Conservation (phyloP, 2,113 vertebrate species). For the Pagrus major region DNA sequence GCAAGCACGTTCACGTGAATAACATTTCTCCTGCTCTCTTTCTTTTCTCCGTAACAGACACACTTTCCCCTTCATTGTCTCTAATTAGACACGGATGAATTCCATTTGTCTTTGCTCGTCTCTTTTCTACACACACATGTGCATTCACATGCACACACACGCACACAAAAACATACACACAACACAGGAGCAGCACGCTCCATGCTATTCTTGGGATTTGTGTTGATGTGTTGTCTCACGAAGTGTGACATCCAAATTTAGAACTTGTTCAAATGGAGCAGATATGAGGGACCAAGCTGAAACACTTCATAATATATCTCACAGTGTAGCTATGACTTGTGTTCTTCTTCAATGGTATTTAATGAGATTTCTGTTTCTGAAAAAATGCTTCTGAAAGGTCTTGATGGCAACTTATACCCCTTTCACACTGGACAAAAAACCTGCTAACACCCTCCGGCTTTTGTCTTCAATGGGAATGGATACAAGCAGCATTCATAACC, state of each 20-base stretch:
- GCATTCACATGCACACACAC: slow-evolving; percentile 1
- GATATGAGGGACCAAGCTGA: slow-evolving; percentile 12
- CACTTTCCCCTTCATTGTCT: slow-evolving; percentile 56
- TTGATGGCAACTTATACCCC: not conserved
- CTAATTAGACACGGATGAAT: slow-evolving; percentile 69
- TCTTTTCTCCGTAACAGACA: slow-evolving; percentile 38
- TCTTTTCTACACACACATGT: slow-evolving; percentile 21
- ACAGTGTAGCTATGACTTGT: not conserved
- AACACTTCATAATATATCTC: not conserved
- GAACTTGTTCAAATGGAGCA: slow-evolving; percentile 41
- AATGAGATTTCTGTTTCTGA: not conserved
- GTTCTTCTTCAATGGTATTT: not conserved
- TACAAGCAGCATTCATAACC: too few species aligned
- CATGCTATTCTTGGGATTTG: slow-evolving; percentile 56
- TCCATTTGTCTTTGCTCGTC: slow-evolving; percentile 48
- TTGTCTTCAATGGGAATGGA: too few species aligned
- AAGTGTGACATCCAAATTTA: slow-evolving; percentile 59
- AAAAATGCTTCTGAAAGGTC: not conserved
- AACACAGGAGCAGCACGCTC: slow-evolving; percentile 17
- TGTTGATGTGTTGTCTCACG: slow-evolving; percentile 25
- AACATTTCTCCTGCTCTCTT: slow-evolving; percentile 38
- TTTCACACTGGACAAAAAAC: too few species aligned
- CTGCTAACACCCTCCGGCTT: too few species aligned
- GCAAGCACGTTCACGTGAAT: slow-evolving; percentile 17
- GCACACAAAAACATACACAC: too few species aligned